phyloP scores from a whole-genome alignment of 37 sponge, comb jelly and placozoan species.

The Chondrilla cf. caribensis region DNA sequence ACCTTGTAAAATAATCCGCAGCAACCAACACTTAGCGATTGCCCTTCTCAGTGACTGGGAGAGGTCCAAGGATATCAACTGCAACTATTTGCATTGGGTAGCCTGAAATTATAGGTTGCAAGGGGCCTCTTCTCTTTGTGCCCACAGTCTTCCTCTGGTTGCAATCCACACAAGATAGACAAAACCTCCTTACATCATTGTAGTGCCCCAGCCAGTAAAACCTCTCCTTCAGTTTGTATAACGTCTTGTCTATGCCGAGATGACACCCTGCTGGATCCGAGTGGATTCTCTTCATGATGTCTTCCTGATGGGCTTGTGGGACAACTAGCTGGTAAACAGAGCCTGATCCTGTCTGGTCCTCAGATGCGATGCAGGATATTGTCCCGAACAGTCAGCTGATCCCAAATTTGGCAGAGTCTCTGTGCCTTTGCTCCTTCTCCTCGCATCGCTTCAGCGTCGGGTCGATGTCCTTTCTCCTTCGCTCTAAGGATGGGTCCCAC shows the following conservation, averaged over 20 bases:
- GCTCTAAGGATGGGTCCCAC: constrained; percentile 32
- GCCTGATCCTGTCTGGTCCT: background rate
- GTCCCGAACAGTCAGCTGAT: background rate
- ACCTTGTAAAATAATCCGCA: constrained; percentile 45
- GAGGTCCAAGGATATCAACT: constrained; percentile 25
- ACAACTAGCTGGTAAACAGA: background rate
- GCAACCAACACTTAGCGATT: constrained; percentile 48
- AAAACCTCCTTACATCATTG: background rate
- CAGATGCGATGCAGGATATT: background rate
- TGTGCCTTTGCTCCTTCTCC: background rate
- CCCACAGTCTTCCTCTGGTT: background rate
- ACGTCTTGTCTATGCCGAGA: constrained; percentile 15
- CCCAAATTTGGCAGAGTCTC: constrained; percentile 19
- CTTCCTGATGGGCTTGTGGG: background rate
- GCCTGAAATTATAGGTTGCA: background rate
- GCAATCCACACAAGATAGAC: background rate
- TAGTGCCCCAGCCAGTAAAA: constrained; percentile 24
- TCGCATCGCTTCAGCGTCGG: background rate
- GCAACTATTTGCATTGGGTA: constrained; percentile 23
- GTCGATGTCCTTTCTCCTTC: constrained; percentile 37
- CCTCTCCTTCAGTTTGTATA: background rate
- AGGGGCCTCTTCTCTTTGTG: background rate
- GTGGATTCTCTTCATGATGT: background rate
- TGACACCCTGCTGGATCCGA: background rate
- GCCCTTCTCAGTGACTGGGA: constrained; percentile 34